These are phyloP conservation scores for Bombus pyrosoma DNA, from an alignment of 1,140 invertebrate genomes.

Conservation along the genomic window DNA sequence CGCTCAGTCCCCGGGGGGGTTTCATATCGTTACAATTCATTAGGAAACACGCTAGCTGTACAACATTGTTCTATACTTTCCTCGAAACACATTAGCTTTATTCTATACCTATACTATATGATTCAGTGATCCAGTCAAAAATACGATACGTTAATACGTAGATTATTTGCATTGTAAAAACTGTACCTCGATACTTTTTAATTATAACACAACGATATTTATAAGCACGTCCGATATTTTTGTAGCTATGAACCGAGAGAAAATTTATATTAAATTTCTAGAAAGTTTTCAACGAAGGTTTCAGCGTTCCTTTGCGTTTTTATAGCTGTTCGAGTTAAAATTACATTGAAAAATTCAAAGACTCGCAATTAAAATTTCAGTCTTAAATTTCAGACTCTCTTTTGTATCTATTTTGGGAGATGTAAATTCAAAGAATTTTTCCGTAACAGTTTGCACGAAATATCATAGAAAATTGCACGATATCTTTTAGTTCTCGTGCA, in stretches of 20 bases:
- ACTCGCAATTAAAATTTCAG: no score
- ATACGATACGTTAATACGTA: neutral
- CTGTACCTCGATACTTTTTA: neutral
- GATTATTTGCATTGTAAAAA: neutral
- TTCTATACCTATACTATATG: neutral
- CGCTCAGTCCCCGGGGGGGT: constrained; percentile 52
- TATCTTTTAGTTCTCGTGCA: no score
- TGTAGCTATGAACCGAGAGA: neutral
- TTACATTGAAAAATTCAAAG: neutral
- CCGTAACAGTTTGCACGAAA: neutral
- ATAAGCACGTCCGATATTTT: neutral
- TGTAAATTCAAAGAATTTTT: neutral
- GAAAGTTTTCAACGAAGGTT: neutral
- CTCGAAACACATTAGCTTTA: constrained; percentile 32
- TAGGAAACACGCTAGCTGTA: constrained; percentile 65
- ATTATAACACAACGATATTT: neutral
- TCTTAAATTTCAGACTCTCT: no score
- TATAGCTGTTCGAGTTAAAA: neutral
- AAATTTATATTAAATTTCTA: constrained; percentile 4
- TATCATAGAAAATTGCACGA: neutral
- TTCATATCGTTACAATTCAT: constrained; percentile 71
- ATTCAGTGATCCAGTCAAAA: neutral
- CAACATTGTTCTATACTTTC: constrained; percentile 31
- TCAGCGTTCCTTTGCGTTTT: neutral
- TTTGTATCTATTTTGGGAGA: no score